These are phyloP conservation scores for Pseudochaenichthys georgianus DNA, from an alignment of 2,797 vertebrate genomes.

Conservation along the genomic window DNA sequence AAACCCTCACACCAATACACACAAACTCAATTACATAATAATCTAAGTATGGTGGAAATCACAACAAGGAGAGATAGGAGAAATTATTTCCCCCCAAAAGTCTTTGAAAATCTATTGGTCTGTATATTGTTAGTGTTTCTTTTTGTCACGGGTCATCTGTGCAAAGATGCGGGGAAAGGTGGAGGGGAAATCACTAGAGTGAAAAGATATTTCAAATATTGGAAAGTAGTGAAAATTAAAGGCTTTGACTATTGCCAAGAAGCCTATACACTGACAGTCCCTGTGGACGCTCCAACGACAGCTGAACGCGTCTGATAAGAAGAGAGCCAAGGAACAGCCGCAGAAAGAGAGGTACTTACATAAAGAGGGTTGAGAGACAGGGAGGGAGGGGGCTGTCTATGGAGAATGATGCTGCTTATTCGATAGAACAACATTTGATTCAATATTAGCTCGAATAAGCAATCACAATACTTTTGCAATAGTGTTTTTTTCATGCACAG, in stretches of 20 bases:
- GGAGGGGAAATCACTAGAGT: constrained; percentile 53
- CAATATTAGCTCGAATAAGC: constrained; percentile 31
- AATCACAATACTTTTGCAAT: neutral
- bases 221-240: constrained; percentile 74
- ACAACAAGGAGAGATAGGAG: neutral
- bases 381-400: neutral
- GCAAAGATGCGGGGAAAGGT: constrained; percentile 41
- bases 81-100: neutral
- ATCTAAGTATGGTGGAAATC: neutral
- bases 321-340: constrained; percentile 66
- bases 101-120: neutral
- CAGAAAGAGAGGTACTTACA: constrained; percentile 58
- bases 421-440: constrained; percentile 45
- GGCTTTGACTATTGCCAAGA: constrained; percentile 68
- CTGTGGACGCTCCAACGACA: constrained; percentile 76
- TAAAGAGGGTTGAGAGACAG: constrained; percentile 38
- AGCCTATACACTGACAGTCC: constrained; percentile 66
- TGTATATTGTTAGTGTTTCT: constrained; percentile 11
- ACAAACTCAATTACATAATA: neutral
- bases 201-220: constrained; percentile 64
- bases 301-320: constrained; percentile 85
- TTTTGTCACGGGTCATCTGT: constrained; percentile 37
- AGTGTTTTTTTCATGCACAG: constrained; percentile 5
- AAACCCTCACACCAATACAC: neutral
- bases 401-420: constrained; percentile 38